Base-by-base conservation (phyloP, 2,797 vertebrate species). In the Halcyon smyrnensis region DNA sequence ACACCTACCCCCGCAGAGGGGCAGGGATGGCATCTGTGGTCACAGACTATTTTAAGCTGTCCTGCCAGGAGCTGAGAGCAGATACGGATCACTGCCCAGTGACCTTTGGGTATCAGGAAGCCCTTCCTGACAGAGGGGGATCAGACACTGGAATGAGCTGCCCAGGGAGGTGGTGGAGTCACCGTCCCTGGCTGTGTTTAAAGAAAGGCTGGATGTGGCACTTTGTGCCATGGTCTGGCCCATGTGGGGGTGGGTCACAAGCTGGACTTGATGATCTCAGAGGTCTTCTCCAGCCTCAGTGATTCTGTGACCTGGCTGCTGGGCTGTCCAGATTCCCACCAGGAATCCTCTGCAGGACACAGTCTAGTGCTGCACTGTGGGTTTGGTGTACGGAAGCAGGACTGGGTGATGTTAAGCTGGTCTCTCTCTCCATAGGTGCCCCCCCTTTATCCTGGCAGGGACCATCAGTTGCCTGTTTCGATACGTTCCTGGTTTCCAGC, bases 1-100 rank as follows among this genome's bases (percentile, higher is more conserved):
- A 9, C 4, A 43, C 15, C 57, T 46, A 84, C 2, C 12, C 28
- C 37, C 86, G 60, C 21, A 78, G 76, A 57, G 28, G 8, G 8
- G 6, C 16, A 59, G 24, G 20, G 12, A 39, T 80, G 54, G 28
- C 43, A 70, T 24, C 39, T 80, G 39, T 54, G 27, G 63, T 34
- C 76, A 87, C 12, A 23, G 59, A 68, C 18, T 50, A 37, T 54
- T 75, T 85, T 46, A 51, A 83, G n/a, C 30, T 32, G 27, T 74
- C 46, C 46, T 45, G 32, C 5, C 17, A 45, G 83, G 53, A 84
- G 27, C 82, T 11, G 50, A 59, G 37, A 59, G 36, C 1, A 1
- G 15, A 8, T 28, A 28, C 0, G 1, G 28, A 30, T 48, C 32
- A 8, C 28, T n/a, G 51, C 46, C 27, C 27, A 9, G 1, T 11